Base-by-base conservation (phyloP, 2,797 vertebrate species). In the Cyprinella venusta region DNA sequence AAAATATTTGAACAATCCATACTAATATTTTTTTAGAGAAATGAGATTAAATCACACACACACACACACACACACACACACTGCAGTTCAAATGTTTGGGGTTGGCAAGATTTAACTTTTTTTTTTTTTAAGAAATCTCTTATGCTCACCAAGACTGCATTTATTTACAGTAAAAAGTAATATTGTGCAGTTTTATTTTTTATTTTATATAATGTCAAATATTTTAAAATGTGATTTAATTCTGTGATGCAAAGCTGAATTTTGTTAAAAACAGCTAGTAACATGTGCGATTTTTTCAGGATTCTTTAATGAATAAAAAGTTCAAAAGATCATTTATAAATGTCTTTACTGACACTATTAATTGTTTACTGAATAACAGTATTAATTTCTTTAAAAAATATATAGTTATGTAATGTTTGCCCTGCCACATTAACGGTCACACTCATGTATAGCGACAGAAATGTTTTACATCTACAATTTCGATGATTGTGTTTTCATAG, bases 391-490 rank as follows among this genome's bases (percentile, higher is more conserved):
- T 48, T 5, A 30, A 16, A 71, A 56, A 0, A 59, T n/a, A 15
- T 61, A 6, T 18, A 48, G 40, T 24, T 45, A 24, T 26, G 8
- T 45, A 50, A 71, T 50, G 3, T 6, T 9, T 30, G 16, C 42
- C 10, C 42, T 24, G 24, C 18, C 15, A 30, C 42, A 18, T 48
- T 48, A 45, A 26, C 13, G 18, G 16, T n/a, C 4, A 36, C 26
- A 16, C 45, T 79, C 18, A 24, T 42, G 65, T 26, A 61, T 61
- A 67, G 68, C 8, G 9, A 52, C 59, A 80, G 26, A 24, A 71
- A 48, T 24, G 21, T 76, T 76, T 76, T 24, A 40, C 72, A 71
- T 63, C 30, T 48, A 5, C 6, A 48, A 59, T 68, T 76, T 33
- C 15, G 42, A 30, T 48, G 19, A 36, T 36, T 68, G 40, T 40